A percentile compares a stretch with the other conserved stretches of the same genome.
These are phyloP conservation scores for Apamea epomidion DNA, from an alignment of 2,888 invertebrate genomes.

Conservation along the genomic window DNA sequence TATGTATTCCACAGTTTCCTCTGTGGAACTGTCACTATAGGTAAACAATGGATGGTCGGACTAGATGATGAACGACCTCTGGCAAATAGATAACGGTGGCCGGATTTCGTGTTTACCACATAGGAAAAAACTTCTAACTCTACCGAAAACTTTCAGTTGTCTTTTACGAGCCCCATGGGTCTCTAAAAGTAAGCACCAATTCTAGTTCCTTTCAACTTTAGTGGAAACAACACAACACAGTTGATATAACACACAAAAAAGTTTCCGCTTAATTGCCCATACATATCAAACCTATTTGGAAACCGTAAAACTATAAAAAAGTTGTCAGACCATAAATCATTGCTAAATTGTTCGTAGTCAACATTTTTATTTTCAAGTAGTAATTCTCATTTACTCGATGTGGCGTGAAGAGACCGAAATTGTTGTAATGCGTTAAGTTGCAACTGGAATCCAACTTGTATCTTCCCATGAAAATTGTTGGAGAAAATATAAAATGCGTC, in stretches of 20 bases:
- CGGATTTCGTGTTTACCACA: not conserved
- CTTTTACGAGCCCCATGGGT: constrained; percentile 35
- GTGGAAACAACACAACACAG: not conserved
- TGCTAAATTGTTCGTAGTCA: constrained; percentile 46
- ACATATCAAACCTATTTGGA: constrained; percentile 21
- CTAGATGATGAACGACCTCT: not conserved
- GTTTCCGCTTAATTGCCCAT: constrained; percentile 30
- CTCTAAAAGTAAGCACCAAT: constrained; percentile 24
- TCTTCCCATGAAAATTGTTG: constrained; percentile 51
- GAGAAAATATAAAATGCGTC: constrained; percentile 42
- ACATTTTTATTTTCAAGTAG: constrained; percentile 56
- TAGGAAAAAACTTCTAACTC: not conserved
- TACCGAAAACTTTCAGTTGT: constrained; percentile 20
- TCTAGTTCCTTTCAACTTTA: constrained; percentile 6
- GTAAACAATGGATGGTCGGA: not conserved
- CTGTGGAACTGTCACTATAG: not conserved
- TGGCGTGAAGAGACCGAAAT: constrained; percentile 53
- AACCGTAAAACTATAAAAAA: constrained; percentile 44
- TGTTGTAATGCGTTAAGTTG: constrained; percentile 51
- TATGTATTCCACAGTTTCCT: not conserved
- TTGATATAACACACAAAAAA: constrained; percentile 17
- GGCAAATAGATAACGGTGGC: not conserved
- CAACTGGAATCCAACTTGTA: constrained; percentile 41
- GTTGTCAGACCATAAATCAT: constrained; percentile 50
- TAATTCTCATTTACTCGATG: constrained; percentile 45